These are phyloP conservation scores for Rhinolophus sinicus DNA, from an alignment of 2,113 vertebrate species.

Conservation along the genomic window DNA sequence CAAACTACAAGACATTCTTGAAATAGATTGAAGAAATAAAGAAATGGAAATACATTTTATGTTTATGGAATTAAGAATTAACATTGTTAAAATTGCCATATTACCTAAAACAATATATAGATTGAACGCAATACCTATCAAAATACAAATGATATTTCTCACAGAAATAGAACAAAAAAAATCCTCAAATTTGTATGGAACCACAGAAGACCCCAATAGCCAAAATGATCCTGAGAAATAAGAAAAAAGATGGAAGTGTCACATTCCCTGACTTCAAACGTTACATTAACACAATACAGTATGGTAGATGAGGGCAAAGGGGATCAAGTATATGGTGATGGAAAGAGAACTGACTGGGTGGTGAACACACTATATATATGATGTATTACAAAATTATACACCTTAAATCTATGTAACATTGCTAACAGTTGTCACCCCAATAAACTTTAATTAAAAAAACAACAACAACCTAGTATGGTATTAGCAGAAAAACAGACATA, in stretches of 20 bases:
- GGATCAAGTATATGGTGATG: no score
- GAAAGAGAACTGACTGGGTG: no score
- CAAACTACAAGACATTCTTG: background rate
- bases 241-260: background rate
- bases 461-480: no score
- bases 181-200: background rate
- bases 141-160: background rate
- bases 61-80: background rate
- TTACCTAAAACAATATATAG: background rate
- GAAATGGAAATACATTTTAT: background rate
- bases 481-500: background rate
- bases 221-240: background rate
- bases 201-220: background rate
- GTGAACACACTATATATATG: no score
- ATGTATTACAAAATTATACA: no score
- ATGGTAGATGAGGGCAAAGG: no score
- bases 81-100: background rate
- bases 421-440: no score
- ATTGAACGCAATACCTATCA: background rate
- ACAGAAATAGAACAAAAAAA: background rate
- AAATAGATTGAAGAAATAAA: background rate
- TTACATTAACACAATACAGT: background rate
- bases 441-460: no score
- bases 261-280: background rate
- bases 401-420: no score